phyloP scores from a whole-genome alignment of 2,888 invertebrate genomes.

The Tipula vernalis region DNA sequence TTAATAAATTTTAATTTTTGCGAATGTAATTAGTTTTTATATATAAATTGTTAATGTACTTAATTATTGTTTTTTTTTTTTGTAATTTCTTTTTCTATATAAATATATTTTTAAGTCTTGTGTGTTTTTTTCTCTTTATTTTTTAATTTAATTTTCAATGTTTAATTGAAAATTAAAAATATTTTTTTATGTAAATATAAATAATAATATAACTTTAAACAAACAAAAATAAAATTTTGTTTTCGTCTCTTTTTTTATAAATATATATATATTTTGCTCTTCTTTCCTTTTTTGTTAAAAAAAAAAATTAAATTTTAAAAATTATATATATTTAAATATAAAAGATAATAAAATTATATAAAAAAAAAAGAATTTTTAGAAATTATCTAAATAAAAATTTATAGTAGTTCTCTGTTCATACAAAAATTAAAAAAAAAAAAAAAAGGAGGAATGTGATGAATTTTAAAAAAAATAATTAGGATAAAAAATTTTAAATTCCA shows the following conservation, averaged over 20 bases:
- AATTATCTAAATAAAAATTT: background rate
- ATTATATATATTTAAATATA: background rate
- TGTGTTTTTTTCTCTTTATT: background rate
- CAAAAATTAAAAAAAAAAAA: background rate
- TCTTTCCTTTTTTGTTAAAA: background rate
- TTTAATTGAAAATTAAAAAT: background rate
- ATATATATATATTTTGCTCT: background rate
- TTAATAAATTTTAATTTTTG: background rate
- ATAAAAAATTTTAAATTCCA: background rate
- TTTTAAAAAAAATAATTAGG: background rate
- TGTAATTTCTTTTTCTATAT: background rate
- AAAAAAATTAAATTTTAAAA: background rate
- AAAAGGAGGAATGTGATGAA: background rate
- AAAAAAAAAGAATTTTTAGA: background rate
- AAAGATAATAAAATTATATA: background rate
- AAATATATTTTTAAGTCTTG: background rate
- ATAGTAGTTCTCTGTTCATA: background rate
- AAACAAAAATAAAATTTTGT: background rate
- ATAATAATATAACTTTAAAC: background rate
- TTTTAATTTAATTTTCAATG: background rate
- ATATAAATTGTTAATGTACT: slow-evolving; percentile 4
- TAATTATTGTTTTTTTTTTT: background rate
- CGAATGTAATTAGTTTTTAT: slow-evolving; percentile 4
- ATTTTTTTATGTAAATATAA: background rate
- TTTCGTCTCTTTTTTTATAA: background rate